Evolutionary conservation across 2,113 vertebrate genomes (phyloP), one percentile per base, ranked within the genome.

Genomic region (Pituophis catenifer): DNA sequence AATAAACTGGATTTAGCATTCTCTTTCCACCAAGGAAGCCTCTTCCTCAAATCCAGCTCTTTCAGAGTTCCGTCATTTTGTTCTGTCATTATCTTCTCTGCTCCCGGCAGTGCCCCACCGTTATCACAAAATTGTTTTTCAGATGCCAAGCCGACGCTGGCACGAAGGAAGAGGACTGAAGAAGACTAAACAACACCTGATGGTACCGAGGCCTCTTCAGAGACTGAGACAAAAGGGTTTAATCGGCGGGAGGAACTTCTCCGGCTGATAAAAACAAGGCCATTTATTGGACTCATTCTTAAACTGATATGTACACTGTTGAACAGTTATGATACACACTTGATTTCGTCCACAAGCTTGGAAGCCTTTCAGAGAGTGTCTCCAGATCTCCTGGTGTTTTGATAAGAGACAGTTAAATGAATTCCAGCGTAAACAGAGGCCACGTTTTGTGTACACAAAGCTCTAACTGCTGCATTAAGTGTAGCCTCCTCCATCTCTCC

Each of bases 371-470:
- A 54, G 62, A 59, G 90, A 11, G 33, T 29, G 58, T 15, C 53
- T 2, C 8, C 15, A 94, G 91, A 92, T 89, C 44, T 91, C 91
- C 53, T 17, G 8, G 5, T 89, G 59, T 94, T 95, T 95, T 91
- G 94, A 89, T 93, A 94, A 92, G 86, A 92, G 50, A 4, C 88
- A 2, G 94, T 91, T 94, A 89, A 92, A 94, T 90, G 85, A 91
- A 23, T 57, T 1, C 26, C 91, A 85, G 91, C 54, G 52, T 92
- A 95, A 96, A 96, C 94, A 94, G 57, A 88, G 94, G 86, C 91
- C 91, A 88, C 87, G 17, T 91, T 91, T 65, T 94, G 93, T 75
- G 93, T 81, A 88, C 94, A 92, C 52, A 86, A 0, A 89, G 91
- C 52, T 93, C 94, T 65, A 94, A 95, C 92, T 1, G 62, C 29